Evolutionary conservation across 2,888 invertebrate species (phyloP), one percentile per base, ranked within the genome.

Genomic region (Epinotia nisella): DNA sequence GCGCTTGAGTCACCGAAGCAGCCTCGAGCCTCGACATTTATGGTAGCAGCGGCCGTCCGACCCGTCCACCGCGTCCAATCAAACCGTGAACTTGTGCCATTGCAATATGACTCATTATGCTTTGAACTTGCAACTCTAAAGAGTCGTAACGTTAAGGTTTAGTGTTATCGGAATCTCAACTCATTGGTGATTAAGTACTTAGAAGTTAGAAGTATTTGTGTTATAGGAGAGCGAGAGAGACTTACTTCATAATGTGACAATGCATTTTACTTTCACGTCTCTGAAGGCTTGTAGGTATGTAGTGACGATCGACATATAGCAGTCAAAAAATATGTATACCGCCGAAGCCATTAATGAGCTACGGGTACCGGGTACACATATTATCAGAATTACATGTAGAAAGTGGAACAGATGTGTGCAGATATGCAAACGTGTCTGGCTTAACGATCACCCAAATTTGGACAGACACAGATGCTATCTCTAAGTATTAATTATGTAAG

Each of bases 1-100:
- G 60, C 56, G 67, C 13, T 21, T 72, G 72, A 72, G 61, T 72
- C 72, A 72, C 24, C 55, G 17, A 35, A 67, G 72, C 67, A 35
- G 35, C 71, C 60, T n/a, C n/a, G n/a, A 59, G 39, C 3, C 67
- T 55, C 61, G 61, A 67, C 72, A 19, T 68, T 67, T 72, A 72
- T 62, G 72, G 72, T 49, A 39, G 39, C 53, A 70, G 49, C 41
- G 24, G 41, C 45, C 45, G 35, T 35, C 21, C 29, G 35, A 49
- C 35, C 15, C 58, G 10, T 45, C 45, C 53, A 24, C 29, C 35
- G 10, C 58, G 10, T 45, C 45, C 53, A 24, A 55, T 19, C 39
- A 2, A 41, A 49, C 15, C 11, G 3, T n/a, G 11, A 29, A 55
- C 45, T 71, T 67, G 41, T 19, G 41, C 0, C 29, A 15, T 24